Evolutionary conservation across 2,888 invertebrate genomes (phyloP).

Genomic region (Lamellibrachia satsuma): DNA sequence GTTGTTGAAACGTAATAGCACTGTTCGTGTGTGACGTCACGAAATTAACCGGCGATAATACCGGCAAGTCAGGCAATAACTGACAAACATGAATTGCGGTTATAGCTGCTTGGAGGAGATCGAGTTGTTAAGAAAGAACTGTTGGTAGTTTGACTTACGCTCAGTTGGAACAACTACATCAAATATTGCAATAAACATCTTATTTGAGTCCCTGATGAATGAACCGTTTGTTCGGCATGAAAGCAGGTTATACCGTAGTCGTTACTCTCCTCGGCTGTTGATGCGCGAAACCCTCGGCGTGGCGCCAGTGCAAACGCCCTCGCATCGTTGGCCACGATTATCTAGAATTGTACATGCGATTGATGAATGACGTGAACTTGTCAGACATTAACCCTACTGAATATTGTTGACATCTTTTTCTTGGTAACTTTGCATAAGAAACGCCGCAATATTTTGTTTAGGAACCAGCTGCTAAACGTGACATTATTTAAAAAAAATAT

Average conservation of each 20-base stretch:
- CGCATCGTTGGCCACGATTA: neutral
- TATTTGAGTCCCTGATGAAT: neutral
- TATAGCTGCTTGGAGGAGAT: too few relatives aligned
- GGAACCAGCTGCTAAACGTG: neutral
- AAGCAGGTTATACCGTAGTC: neutral
- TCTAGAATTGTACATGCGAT: neutral
- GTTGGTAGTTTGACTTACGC: too few relatives aligned
- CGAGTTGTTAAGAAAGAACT: too few relatives aligned
- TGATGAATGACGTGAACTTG: slow-evolving; percentile 1
- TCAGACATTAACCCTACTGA: neutral
- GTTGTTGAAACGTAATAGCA: too few relatives aligned
- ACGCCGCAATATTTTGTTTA: neutral
- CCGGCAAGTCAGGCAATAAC: too few relatives aligned
- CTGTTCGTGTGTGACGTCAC: too few relatives aligned
- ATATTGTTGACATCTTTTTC: neutral
- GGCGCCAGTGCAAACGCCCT: neutral
- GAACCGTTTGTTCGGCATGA: neutral
- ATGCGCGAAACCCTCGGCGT: neutral
- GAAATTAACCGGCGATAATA: too few relatives aligned
- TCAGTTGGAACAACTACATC: too few relatives aligned
- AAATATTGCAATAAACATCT: neutral
- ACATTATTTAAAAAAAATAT: neutral
- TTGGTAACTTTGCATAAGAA: neutral
- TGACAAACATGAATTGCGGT: too few relatives aligned
- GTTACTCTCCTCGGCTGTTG: neutral